Evolutionary conservation across 2,888 invertebrate genomes (phyloP).

Genomic region (Megaustenia siamemsis): DNA sequence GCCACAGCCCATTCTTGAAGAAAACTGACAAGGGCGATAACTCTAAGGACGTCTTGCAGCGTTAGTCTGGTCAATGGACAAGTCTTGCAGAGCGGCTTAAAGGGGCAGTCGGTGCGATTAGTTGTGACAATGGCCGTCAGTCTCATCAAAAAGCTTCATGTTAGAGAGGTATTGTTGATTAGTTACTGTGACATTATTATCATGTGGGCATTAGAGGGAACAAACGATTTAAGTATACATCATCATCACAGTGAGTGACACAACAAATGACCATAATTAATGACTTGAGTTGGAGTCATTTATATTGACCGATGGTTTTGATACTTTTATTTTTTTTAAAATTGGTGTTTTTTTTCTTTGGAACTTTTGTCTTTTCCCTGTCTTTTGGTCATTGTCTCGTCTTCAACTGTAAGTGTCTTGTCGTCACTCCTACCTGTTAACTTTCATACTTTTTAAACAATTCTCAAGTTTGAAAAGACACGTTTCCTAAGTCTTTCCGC

Average conservation of each 20-base stretch:
- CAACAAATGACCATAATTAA: too few relatives aligned
- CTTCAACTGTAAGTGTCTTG: too few relatives aligned
- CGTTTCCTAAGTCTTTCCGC: too few relatives aligned
- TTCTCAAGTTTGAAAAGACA: too few relatives aligned
- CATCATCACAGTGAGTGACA: background rate
- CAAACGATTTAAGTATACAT: background rate
- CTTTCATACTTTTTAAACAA: too few relatives aligned
- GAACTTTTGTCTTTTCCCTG: background rate
- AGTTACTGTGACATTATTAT: background rate
- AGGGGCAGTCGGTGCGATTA: constrained; percentile 25
- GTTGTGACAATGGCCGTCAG: constrained; percentile 58
- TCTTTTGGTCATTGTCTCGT: too few relatives aligned
- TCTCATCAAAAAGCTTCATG: constrained; percentile 58
- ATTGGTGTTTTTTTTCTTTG: background rate
- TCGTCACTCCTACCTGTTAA: too few relatives aligned
- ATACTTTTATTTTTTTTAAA: background rate
- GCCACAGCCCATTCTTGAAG: too few relatives aligned
- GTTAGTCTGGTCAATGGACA: constrained; percentile 32
- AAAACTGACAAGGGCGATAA: background rate
- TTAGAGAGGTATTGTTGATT: constrained; percentile 55
- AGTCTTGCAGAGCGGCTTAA: constrained; percentile 23
- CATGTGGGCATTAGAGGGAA: background rate
- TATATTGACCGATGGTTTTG: too few relatives aligned
- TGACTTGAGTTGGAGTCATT: too few relatives aligned
- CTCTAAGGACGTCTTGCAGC: constrained; percentile 20